These are phyloP conservation scores for Leucoma salicis DNA, from an alignment of 2,888 invertebrate genomes.

Conservation along the genomic window DNA sequence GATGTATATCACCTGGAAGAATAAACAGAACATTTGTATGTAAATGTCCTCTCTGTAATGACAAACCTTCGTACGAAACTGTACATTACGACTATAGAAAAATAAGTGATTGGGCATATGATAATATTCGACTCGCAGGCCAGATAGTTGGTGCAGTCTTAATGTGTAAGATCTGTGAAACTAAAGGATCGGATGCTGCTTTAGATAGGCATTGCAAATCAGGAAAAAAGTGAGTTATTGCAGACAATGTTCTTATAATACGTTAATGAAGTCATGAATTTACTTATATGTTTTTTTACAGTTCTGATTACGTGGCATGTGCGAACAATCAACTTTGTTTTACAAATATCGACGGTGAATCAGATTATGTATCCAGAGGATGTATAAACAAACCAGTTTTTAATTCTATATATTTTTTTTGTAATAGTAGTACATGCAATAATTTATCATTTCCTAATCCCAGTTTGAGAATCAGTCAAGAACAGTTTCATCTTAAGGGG, in stretches of 20 bases:
- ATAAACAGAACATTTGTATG: slow-evolving; percentile 60
- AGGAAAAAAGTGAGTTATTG: slow-evolving; percentile 44
- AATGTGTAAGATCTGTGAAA: slow-evolving; percentile 58
- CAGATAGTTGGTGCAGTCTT: slow-evolving; percentile 41
- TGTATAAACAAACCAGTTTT: slow-evolving; percentile 48
- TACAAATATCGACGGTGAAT: slow-evolving; percentile 48
- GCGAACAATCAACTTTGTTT: slow-evolving; percentile 51
- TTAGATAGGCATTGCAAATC: slow-evolving; percentile 45
- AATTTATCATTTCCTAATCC: slow-evolving; percentile 23
- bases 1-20: slow-evolving; percentile 47
- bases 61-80: slow-evolving; percentile 51
- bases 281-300: slow-evolving; percentile 35
- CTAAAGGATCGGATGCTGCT: slow-evolving; percentile 41
- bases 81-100: slow-evolving; percentile 51
- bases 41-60: slow-evolving; percentile 66
- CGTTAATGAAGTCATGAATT: neutral
- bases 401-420: slow-evolving; percentile 53
- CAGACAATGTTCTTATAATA: neutral
- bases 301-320: slow-evolving; percentile 52
- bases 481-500: neutral
- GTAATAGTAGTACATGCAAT: slow-evolving; percentile 50
- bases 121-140: slow-evolving; percentile 50
- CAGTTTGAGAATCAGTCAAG: neutral
- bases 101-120: slow-evolving; percentile 57
- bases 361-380: slow-evolving; percentile 52